Base-by-base conservation (phyloP, 2,888 invertebrate species). In the Lamellibrachia satsuma region DNA sequence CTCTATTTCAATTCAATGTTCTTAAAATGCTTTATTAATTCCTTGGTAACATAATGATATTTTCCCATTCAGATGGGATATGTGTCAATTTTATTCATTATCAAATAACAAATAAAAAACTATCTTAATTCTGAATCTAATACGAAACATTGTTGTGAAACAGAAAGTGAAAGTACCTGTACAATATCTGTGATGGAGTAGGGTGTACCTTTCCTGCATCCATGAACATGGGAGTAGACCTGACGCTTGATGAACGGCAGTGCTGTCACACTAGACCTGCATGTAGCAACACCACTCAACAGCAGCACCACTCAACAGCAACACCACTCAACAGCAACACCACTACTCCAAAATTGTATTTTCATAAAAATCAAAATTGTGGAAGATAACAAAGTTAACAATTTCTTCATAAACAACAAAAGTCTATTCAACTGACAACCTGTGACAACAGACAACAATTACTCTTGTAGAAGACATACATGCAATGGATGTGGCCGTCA, bases 211-310 rank as follows among this genome's bases (percentile, higher is more conserved):
- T 94, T 94, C 92, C 95, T 93, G 3, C 95, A 94, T 9, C 96
- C 96, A 7, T 91, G 92, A 9, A 94, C 91, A 91, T 95, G 95
- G 55, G 93, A 92, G 92, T 96, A 96, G 52, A 94, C 93, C 2
- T 96, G 96, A 92, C 96, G 93, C 51, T 94, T 94, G 57, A 96
- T 95, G 93, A 96, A 96, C 55, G 96, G 96, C 93, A 96, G 94
- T 11, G 96, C 96, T 93, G 96, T 96, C 9, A 96, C 95, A 95
- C 96, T 96, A 94, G 51, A 95, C 94, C 90, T 52, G 52, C 92
- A 93, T 52, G n/a, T n/a, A 91, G 90, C 15, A 75, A 3, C n/a
- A 6, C 22, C 22, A 22, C 4, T 75, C 6, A 75, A 75, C 22
- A 75, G n/a, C 75, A n/a, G 22, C 75, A 22, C 22, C 75, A 39